phyloP scores from a whole-genome alignment of 2,113 vertebrate genomes.

The Echinops telfairi region DNA sequence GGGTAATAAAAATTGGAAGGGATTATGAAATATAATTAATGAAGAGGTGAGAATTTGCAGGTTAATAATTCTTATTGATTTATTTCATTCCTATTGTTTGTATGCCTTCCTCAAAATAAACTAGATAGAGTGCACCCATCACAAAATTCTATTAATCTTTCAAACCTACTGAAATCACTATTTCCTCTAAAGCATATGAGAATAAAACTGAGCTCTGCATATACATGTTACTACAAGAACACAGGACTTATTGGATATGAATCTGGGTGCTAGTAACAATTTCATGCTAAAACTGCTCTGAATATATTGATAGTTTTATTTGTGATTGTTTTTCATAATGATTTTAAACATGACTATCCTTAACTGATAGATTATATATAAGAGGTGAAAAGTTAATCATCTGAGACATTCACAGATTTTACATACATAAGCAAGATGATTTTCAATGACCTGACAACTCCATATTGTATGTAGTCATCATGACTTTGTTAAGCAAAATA shows the following conservation, averaged over 20 bases:
- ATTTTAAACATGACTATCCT: slow-evolving; percentile 19
- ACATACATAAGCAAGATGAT: slow-evolving; percentile 46
- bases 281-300: slow-evolving; percentile 13
- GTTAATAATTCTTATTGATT: not conserved
- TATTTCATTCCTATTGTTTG: slow-evolving; percentile 9
- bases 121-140: not conserved
- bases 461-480: not conserved
- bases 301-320: not conserved
- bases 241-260: not conserved
- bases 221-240: not conserved
- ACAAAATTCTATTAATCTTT: not conserved
- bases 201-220: not conserved
- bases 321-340: not conserved
- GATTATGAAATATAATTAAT: not conserved
- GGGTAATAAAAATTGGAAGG: not conserved
- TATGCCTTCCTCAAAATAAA: slow-evolving; percentile 29
- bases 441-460: slow-evolving; percentile 2
- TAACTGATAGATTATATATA: slow-evolving; percentile 24
- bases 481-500: slow-evolving; percentile 15
- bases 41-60: not conserved
- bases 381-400: not conserved
- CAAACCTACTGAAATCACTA: not conserved
- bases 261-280: not conserved
- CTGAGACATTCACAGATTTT: slow-evolving; percentile 26
- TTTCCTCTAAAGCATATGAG: not conserved